Conservation (phyloP, 2,113 vertebrate species). For the Boulengeromyrus knoepffleri region DNA sequence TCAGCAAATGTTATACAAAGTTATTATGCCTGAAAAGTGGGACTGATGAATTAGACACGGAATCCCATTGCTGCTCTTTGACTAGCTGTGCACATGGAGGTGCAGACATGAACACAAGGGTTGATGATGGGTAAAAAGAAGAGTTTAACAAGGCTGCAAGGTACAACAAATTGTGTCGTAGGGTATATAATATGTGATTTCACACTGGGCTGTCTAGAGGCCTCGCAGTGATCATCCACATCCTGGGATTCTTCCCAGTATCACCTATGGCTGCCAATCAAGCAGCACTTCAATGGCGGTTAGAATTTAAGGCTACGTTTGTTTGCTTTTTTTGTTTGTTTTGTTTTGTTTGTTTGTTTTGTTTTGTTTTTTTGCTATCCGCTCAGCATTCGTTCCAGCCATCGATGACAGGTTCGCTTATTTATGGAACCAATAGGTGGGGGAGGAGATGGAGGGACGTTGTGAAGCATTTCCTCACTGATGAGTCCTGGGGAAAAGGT, state of each 20-base stretch:
- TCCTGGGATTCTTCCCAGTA: neutral
- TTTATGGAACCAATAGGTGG: slow-evolving; percentile 28
- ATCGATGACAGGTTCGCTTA: slow-evolving; percentile 20
- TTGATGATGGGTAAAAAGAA: neutral
- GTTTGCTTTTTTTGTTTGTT: too few species aligned
- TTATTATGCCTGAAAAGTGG: neutral
- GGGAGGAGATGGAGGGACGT: slow-evolving; percentile 11
- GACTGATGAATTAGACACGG: neutral
- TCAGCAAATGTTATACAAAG: neutral
- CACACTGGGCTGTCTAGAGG: too few species aligned
- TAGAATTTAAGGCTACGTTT: neutral
- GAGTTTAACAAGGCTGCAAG: neutral
- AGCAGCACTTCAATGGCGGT: neutral
- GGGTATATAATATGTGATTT: neutral
- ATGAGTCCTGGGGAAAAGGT: slow-evolving; percentile 32
- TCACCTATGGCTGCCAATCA: neutral
- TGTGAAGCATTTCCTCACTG: slow-evolving; percentile 28
- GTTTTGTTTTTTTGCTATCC: neutral
- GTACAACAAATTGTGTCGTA: neutral
- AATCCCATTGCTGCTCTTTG: neutral
- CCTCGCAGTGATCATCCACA: neutral
- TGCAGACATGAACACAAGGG: neutral
- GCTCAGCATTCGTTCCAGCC: slow-evolving; percentile 4
- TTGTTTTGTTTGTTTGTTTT: neutral
- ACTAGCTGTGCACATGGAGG: neutral